Evolutionary conservation across 2,888 invertebrate species (phyloP).

Genomic region (Agelastica alni): DNA sequence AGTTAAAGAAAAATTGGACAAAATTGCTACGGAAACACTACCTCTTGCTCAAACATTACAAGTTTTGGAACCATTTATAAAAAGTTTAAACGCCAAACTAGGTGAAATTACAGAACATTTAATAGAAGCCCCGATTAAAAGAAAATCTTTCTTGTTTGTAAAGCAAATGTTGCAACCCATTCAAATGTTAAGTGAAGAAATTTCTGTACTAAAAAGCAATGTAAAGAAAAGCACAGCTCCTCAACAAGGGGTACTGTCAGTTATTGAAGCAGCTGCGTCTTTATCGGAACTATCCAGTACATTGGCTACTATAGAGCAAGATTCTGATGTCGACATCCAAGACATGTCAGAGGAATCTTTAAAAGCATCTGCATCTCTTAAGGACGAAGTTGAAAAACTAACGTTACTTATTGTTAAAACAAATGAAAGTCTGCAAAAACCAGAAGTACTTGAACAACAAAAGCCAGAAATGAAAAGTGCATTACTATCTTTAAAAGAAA

Average conservation of each 20-base stretch:
- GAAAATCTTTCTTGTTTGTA: neutral
- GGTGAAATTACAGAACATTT: neutral
- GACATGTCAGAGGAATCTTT: constrained; percentile 1
- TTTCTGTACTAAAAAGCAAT: neutral
- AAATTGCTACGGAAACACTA: constrained; percentile 1
- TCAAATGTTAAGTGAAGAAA: neutral
- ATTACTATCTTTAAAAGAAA: neutral
- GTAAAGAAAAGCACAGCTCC: no score
- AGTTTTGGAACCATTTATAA: constrained; percentile 21
- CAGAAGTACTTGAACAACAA: constrained; percentile 17
- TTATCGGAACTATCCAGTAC: neutral
- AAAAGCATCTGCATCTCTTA: constrained; percentile 21
- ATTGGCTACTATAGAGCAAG: neutral
- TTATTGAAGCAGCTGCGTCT: neutral
- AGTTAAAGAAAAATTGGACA: constrained; percentile 26
- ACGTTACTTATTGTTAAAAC: constrained; percentile 30
- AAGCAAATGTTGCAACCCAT: neutral
- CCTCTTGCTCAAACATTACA: constrained; percentile 21
- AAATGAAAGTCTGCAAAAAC: constrained; percentile 28
- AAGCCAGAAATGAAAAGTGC: constrained; percentile 1
- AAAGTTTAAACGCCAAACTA: constrained; percentile 18
- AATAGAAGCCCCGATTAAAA: neutral
- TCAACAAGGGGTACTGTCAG: neutral
- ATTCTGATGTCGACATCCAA: neutral
- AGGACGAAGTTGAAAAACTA: constrained; percentile 36